Evolutionary conservation across 2,888 invertebrate species (phyloP).

Genomic region (Pedicia rivosa): DNA sequence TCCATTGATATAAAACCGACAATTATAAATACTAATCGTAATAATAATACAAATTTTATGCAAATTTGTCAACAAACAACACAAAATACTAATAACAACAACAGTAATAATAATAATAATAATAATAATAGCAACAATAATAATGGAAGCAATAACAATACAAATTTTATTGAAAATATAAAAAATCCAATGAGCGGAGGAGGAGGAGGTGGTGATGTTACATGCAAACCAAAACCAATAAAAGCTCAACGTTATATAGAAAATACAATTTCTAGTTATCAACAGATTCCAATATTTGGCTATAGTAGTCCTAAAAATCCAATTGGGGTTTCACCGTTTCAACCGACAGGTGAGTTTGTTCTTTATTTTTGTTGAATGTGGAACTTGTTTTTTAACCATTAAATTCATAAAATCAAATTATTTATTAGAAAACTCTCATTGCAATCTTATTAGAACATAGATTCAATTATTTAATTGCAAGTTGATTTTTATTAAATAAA

Average conservation of each 20-base stretch:
- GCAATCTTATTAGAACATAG: too few species aligned
- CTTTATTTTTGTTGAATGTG: too few species aligned
- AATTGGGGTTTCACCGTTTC: constrained; percentile 72
- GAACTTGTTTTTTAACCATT: too few species aligned
- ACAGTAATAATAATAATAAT: neutral
- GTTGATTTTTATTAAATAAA: too few species aligned
- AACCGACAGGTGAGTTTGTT: constrained; percentile 46
- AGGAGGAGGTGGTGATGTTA: too few species aligned
- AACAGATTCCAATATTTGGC: constrained; percentile 33
- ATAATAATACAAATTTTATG: too few species aligned
- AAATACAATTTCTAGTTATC: constrained; percentile 27
- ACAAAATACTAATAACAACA: too few species aligned
- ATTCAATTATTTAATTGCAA: too few species aligned
- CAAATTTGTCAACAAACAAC: constrained; percentile 5
- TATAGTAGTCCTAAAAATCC: constrained; percentile 62
- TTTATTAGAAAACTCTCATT: too few species aligned
- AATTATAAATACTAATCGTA: too few species aligned
- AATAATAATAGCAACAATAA: constrained; percentile 10
- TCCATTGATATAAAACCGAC: too few species aligned
- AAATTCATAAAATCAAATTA: too few species aligned
- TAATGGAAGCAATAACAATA: constrained; percentile 4
- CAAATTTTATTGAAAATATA: neutral
- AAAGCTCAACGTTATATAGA: constrained; percentile 50
- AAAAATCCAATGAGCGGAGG: constrained; percentile 28
- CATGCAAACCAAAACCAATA: constrained; percentile 79